phyloP scores from a whole-genome alignment of 2,113 vertebrate genomes.

The Planiliza haematocheilus region DNA sequence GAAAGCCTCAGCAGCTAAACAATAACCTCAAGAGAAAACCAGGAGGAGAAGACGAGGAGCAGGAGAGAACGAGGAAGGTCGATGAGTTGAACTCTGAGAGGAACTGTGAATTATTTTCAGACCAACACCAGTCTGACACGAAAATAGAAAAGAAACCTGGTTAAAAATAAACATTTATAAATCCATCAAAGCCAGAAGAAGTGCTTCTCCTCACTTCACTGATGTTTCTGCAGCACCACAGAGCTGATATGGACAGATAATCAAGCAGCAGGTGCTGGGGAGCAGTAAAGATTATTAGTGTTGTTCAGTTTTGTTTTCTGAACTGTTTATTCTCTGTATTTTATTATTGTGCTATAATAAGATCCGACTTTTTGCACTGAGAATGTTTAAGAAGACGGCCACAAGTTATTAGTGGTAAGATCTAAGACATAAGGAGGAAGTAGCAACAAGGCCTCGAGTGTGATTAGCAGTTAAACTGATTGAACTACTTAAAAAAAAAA shows the following conservation, averaged over 20 bases:
- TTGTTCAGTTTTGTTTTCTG: background rate
- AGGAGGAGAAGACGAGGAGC: background rate
- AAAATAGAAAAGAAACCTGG: background rate
- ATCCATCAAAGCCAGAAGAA: background rate
- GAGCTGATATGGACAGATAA: conserved; percentile 42
- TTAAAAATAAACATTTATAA: background rate
- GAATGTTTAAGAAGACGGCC: too few species aligned
- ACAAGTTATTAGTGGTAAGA: too few species aligned
- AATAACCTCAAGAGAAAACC: conserved; percentile 11
- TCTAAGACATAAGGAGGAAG: too few species aligned
- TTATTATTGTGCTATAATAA: background rate
- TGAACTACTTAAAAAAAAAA: too few species aligned
- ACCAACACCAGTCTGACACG: background rate
- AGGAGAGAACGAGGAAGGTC: background rate
- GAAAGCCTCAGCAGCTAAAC: conserved; percentile 1
- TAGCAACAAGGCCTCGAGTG: too few species aligned
- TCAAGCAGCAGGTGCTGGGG: conserved; percentile 47
- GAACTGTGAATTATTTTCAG: background rate
- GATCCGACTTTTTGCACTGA: too few species aligned
- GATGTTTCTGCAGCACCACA: conserved; percentile 21
- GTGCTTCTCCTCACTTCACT: background rate
- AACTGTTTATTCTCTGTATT: background rate
- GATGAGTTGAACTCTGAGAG: background rate
- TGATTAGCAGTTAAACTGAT: too few species aligned
- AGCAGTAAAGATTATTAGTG: background rate